Evolutionary conservation across 30 jellyfish, hydroid and myxozoan species (phyloP).

Genomic region (Pelagia noctiluca): DNA sequence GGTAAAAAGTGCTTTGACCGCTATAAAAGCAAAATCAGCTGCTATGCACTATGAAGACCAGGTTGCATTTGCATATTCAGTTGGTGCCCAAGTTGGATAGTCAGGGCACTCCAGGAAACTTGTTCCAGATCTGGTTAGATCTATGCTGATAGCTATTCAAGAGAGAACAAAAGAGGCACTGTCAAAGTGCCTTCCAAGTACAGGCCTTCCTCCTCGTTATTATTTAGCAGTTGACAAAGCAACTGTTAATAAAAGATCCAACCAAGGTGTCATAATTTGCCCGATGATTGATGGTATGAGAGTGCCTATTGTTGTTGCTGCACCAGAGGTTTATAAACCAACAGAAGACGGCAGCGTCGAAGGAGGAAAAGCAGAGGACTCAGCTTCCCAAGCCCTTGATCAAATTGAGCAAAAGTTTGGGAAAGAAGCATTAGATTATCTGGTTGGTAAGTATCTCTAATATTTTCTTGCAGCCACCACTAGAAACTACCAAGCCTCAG

Average conservation of each 20-base stretch:
- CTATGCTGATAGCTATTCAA: background rate
- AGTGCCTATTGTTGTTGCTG: slow-evolving; percentile 27
- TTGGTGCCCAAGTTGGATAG: slow-evolving; percentile 13
- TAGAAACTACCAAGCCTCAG: too few species aligned
- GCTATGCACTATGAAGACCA: slow-evolving; percentile 28
- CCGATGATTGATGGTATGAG: slow-evolving; percentile 15
- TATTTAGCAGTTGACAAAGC: slow-evolving; percentile 24
- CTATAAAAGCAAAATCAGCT: too few species aligned
- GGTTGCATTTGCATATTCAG: slow-evolving; percentile 16
- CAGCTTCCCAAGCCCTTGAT: background rate
- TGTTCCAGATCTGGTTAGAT: background rate
- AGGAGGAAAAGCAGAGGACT: background rate
- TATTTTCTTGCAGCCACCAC: too few species aligned
- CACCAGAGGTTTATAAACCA: slow-evolving; percentile 25
- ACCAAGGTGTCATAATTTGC: slow-evolving; percentile 10
- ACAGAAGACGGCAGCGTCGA: background rate
- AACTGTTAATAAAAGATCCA: slow-evolving; percentile 17
- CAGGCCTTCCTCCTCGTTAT: slow-evolving; percentile 36
- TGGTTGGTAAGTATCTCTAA: background rate
- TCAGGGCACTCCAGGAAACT: slow-evolving; percentile 1
- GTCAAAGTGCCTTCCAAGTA: slow-evolving; percentile 10
- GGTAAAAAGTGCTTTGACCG: too few species aligned
- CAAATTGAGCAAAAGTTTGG: background rate
- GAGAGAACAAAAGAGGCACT: slow-evolving; percentile 6
- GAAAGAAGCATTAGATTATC: background rate